Percentiles rank a stretch among this genome's conserved stretches.
Conservation (phyloP, 2,888 invertebrate species). For the Dromius quadrimaculatus region DNA sequence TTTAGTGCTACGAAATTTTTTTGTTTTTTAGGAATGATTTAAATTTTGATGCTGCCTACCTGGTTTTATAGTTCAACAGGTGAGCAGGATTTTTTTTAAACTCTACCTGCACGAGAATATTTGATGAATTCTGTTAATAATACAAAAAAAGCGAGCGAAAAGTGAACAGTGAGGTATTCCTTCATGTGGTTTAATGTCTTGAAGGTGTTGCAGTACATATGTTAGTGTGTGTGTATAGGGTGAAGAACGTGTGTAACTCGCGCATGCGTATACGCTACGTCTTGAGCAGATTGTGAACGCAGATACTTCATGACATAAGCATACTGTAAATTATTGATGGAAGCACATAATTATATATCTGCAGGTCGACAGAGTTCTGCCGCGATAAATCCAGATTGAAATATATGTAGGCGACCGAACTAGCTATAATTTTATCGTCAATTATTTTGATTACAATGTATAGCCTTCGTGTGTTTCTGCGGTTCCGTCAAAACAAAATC, state of each 20-base stretch:
- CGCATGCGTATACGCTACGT: slow-evolving; percentile 9
- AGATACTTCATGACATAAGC: slow-evolving; percentile 53
- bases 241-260: neutral
- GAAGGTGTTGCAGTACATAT: neutral
- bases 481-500: slow-evolving; percentile 48
- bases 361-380: slow-evolving; percentile 50
- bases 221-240: neutral
- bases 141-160: too few species aligned
- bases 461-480: slow-evolving; percentile 46
- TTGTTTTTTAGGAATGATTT: too few species aligned
- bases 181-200: too few species aligned
- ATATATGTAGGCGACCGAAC: slow-evolving; percentile 58
- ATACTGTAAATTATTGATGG: slow-evolving; percentile 53
- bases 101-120: too few species aligned
- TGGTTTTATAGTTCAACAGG: too few species aligned
- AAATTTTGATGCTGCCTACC: too few species aligned
- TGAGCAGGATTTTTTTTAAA: too few species aligned
- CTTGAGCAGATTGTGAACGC: slow-evolving; percentile 44
- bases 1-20: neutral
- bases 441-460: slow-evolving; percentile 59
- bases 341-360: slow-evolving; percentile 52
- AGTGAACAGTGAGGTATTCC: too few species aligned
- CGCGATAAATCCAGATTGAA: slow-evolving; percentile 56
- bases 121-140: too few species aligned
- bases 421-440: slow-evolving; percentile 58